Evolutionary conservation across 2,797 vertebrate species (phyloP), one percentile per base, ranked within the genome.

Genomic region (Centropyge bicolor): DNA sequence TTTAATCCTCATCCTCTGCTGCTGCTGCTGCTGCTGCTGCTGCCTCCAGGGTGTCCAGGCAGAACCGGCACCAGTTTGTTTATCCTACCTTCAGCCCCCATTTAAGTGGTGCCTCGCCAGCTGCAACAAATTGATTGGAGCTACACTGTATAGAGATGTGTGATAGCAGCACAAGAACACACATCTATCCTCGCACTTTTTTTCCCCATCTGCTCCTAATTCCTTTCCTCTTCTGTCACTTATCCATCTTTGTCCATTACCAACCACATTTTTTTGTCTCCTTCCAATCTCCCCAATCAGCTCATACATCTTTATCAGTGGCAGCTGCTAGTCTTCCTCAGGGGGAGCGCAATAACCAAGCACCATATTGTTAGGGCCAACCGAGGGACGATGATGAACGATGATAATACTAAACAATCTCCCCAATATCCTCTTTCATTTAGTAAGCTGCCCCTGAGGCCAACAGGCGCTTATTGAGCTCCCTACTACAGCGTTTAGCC

Each of bases 351-450:
- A 87, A 89, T 89, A 88, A 83, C 61, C 63, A 51, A 64, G 66
- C 63, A 49, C 77, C 81, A 60, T 81, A 63, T 61, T 69, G 80
- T 81, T 83, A 80, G 14, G 0, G 81, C 66, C 80, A 24, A 72
- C 72, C 3, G 54, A 74, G 70, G 67, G 71, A 10, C 38, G 38
- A 76, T 77, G 86, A 93, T 88, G 79, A 89, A 84, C 19, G 59
- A 74, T 40, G 81, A 89, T 88, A 75, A 83, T 35, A 19, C 68
- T 51, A 70, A 90, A 87, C 83, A 88, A 88, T 91, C 85, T 88
- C 74, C 76, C 82, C 89, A 84, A 84, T 86, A 81, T 90, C 86
- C 84, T 85, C 72, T 88, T 88, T 89, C 86, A 90, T 92, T 90
- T 86, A 81, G 78, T 57, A 67, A 84, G 81, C 81, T 20, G 65